Evolutionary conservation across 2,113 vertebrate species (phyloP).

Genomic region (Xyrauchen texanus): DNA sequence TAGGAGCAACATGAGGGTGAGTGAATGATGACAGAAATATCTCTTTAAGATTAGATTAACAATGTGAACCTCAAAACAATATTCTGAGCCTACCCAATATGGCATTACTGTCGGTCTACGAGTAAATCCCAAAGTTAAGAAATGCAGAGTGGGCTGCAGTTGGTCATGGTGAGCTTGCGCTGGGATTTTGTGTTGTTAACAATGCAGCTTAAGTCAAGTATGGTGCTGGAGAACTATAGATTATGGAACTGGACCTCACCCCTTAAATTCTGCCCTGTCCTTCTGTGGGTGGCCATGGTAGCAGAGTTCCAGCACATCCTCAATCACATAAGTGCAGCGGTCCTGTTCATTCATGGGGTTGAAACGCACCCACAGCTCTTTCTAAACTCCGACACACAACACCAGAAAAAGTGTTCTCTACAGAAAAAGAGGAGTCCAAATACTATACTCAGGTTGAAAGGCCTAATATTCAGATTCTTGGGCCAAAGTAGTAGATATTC

Average conservation of each 20-base stretch:
- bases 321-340: constrained; percentile 61
- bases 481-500: not conserved
- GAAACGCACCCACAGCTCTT: constrained; percentile 78
- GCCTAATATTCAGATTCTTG: not conserved
- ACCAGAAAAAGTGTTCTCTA: constrained; percentile 68
- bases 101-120: constrained; percentile 15
- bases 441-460: not conserved
- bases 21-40: too few relatives aligned
- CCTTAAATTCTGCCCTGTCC: constrained; percentile 68
- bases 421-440: constrained; percentile 13
- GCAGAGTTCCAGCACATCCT: constrained; percentile 74
- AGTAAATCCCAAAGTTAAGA: constrained; percentile 82
- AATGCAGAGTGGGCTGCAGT: constrained; percentile 79
- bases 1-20: too few relatives aligned
- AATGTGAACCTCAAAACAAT: not conserved
- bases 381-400: constrained; percentile 66
- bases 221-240: constrained; percentile 74
- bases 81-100: constrained; percentile 71
- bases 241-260: constrained; percentile 83
- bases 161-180: constrained; percentile 74
- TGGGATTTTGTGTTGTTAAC: constrained; percentile 74
- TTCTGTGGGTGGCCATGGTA: constrained; percentile 78
- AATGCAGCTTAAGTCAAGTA: constrained; percentile 85
- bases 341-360: constrained; percentile 72
- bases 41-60: not conserved